Percentiles rank a stretch among this genome's conserved stretches.
Evolutionary conservation across 2,888 invertebrate species (phyloP).

Genomic region (Trichogramma evanescens): DNA sequence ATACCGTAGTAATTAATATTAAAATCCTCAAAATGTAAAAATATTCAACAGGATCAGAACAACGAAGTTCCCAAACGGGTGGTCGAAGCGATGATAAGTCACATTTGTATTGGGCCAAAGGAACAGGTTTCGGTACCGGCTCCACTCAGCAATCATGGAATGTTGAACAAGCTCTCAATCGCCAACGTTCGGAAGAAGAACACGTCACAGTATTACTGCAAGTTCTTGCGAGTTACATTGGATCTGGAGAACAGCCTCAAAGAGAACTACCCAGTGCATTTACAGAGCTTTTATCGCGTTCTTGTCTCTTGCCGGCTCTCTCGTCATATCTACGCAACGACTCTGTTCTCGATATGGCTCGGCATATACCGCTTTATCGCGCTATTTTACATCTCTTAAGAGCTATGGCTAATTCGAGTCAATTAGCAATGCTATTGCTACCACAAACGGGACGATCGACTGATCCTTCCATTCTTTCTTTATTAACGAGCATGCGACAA

Average conservation of each 20-base stretch:
- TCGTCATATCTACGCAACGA: conserved; percentile 89
- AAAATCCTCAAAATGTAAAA: background rate
- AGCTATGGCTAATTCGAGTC: conserved; percentile 61
- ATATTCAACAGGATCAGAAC: conserved; percentile 36
- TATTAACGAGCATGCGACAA: conserved; percentile 79
- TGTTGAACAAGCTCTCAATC: conserved; percentile 84
- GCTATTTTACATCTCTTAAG: conserved; percentile 76
- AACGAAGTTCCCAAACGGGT: conserved; percentile 34
- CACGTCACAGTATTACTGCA: conserved; percentile 80
- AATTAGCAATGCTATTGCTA: conserved; percentile 59
- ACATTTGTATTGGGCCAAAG: conserved; percentile 90
- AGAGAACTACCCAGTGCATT: conserved; percentile 63
- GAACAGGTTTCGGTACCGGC: conserved; percentile 94
- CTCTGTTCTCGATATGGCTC: conserved; percentile 94
- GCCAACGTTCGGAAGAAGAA: conserved; percentile 87
- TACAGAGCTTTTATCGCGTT: conserved; percentile 69
- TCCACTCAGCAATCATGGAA: conserved; percentile 95
- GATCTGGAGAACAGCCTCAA: conserved; percentile 57
- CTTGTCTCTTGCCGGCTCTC: conserved; percentile 79
- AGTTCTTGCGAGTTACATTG: conserved; percentile 83
- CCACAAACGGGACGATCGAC: conserved; percentile 49
- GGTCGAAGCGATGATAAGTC: conserved; percentile 58
- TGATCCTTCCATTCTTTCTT: conserved; percentile 64
- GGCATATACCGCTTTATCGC: conserved; percentile 88
- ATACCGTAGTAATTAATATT: too few species aligned